phyloP scores from a whole-genome alignment of 2,113 vertebrate species.

The Gadus macrocephalus region DNA sequence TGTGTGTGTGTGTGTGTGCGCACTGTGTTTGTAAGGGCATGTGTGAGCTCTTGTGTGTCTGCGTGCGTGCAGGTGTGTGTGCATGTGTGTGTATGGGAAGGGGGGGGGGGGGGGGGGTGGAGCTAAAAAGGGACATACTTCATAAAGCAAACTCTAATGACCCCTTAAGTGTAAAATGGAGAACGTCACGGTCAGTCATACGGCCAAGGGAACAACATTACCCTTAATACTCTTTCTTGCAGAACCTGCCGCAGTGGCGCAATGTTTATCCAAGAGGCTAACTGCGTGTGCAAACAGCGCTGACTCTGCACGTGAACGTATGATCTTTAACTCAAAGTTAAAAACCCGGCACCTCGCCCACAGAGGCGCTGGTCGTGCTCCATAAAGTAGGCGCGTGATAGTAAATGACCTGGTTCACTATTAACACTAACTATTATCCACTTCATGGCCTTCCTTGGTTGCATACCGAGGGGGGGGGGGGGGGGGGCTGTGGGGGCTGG shows the following conservation, averaged over 20 bases:
- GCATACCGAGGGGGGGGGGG: slow-evolving; percentile 62
- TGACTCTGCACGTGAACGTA: slow-evolving; percentile 48
- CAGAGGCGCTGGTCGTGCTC: slow-evolving; percentile 59
- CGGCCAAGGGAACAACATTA: slow-evolving; percentile 47
- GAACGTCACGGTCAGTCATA: slow-evolving; percentile 53
- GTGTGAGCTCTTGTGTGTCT: too few species aligned
- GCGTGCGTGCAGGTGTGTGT: too few species aligned
- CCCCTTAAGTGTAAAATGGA: slow-evolving; percentile 27
- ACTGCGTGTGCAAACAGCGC: slow-evolving; percentile 50
- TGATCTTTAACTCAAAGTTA: slow-evolving; percentile 69
- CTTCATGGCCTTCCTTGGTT: slow-evolving; percentile 69
- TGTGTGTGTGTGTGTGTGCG: background rate
- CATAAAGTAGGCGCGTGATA: slow-evolving; percentile 75
- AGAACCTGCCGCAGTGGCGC: slow-evolving; percentile 53
- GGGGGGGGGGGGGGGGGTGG: background rate
- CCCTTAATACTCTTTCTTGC: slow-evolving; percentile 39
- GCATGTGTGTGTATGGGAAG: background rate
- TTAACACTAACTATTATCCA: slow-evolving; percentile 71
- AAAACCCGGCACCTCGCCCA: slow-evolving; percentile 51
- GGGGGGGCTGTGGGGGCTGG: slow-evolving; percentile 52
- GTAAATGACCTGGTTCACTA: slow-evolving; percentile 76
- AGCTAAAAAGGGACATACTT: slow-evolving; percentile 8
- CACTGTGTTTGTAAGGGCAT: too few species aligned
- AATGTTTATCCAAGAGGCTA: slow-evolving; percentile 68
- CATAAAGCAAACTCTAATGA: slow-evolving; percentile 31